Percentiles rank a stretch among this genome's conserved stretches.
These are phyloP conservation scores for Mus spretus DNA, from an alignment of 2,797 vertebrate species.

Conservation along the genomic window DNA sequence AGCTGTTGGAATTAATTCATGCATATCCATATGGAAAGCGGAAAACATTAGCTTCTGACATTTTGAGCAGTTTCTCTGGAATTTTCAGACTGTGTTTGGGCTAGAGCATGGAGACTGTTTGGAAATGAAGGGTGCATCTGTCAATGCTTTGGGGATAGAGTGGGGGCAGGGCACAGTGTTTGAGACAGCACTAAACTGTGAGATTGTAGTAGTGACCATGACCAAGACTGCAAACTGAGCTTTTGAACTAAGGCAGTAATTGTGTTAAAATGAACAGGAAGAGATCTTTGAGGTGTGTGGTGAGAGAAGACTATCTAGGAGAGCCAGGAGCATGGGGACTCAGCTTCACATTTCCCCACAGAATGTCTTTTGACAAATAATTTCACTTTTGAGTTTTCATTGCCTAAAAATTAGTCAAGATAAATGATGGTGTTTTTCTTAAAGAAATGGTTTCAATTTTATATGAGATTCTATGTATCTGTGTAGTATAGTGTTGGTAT, in stretches of 20 bases:
- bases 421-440: neutral
- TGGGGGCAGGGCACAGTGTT: neutral
- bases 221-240: neutral
- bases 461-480: neutral
- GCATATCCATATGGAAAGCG: neutral
- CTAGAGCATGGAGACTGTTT: neutral
- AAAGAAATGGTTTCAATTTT: neutral
- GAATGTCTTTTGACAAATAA: neutral
- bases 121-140: neutral
- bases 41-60: neutral
- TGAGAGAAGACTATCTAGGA: neutral
- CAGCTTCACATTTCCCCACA: neutral
- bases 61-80: neutral
- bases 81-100: neutral
- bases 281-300: too few relatives aligned
- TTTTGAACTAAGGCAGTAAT: neutral
- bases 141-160: neutral
- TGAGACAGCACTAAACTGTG: neutral
- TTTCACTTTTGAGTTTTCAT: slow-evolving; percentile 26
- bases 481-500: neutral
- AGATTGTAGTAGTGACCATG: neutral
- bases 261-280: neutral
- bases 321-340: neutral
- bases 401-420: slow-evolving; percentile 8
- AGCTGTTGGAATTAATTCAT: neutral